Conservation (phyloP, 2,888 invertebrate genomes). For the Amaurobius ferox region DNA sequence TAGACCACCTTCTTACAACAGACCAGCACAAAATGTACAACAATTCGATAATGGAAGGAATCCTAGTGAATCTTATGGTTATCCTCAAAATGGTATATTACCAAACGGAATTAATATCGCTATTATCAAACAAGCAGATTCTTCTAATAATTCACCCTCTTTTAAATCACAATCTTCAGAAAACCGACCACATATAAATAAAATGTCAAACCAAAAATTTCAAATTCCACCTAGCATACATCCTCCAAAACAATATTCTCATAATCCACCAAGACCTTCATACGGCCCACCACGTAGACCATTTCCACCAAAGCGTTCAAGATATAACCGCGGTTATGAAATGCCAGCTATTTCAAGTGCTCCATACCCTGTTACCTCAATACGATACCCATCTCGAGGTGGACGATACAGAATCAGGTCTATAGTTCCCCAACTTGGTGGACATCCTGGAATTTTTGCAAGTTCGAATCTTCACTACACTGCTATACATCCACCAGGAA, state of each 20-base stretch:
- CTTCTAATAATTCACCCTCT: not conserved
- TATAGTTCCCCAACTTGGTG: not conserved
- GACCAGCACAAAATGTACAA: not conserved
- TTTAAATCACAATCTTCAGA: not conserved
- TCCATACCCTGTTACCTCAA: not conserved
- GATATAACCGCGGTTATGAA: not conserved
- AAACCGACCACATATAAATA: not conserved
- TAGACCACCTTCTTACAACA: not conserved
- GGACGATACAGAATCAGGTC: constrained; percentile 8
- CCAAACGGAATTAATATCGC: not conserved
- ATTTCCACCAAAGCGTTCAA: not conserved
- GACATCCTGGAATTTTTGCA: constrained; percentile 32
- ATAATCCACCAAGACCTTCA: not conserved
- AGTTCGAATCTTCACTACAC: constrained; percentile 28
- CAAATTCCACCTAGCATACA: not conserved
- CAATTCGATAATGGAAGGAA: not conserved
- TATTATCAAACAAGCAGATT: constrained; percentile 2
- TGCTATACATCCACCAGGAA: not conserved
- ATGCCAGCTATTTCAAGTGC: not conserved
- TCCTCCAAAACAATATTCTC: not conserved
- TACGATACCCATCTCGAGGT: not conserved
- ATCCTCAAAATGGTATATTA: not conserved
- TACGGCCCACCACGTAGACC: not conserved
- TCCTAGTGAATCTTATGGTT: not conserved
- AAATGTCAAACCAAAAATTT: not conserved